Evolutionary conservation across 2,113 vertebrate species (phyloP).

Genomic region (Cardinalis cardinalis): DNA sequence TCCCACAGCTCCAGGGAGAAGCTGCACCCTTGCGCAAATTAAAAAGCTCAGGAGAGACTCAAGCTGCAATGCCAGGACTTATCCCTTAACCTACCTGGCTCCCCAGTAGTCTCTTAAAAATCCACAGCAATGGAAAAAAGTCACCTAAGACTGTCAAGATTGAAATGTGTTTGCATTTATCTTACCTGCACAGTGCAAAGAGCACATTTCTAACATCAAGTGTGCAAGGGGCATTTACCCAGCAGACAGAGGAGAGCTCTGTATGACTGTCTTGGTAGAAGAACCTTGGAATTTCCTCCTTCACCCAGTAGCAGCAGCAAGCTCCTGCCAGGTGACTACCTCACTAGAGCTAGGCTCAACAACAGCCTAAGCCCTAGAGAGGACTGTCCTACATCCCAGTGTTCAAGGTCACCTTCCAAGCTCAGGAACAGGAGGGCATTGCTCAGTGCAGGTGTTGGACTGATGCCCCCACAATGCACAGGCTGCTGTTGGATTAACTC

Average conservation of each 20-base stretch:
- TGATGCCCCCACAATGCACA: not conserved
- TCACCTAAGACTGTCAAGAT: not conserved
- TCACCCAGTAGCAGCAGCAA: too few relatives aligned
- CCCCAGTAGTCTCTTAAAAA: not conserved
- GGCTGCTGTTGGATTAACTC: not conserved
- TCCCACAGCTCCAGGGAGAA: not conserved
- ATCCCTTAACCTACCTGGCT: not conserved
- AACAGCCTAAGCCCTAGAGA: not conserved
- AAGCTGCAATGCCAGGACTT: not conserved
- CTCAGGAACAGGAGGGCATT: not conserved
- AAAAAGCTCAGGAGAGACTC: not conserved
- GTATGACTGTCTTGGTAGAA: not conserved
- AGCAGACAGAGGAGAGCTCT: not conserved
- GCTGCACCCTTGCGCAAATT: not conserved
- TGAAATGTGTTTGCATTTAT: slow-evolving; percentile 19
- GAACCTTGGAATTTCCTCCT: not conserved
- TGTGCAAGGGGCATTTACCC: not conserved
- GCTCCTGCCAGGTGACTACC: not conserved
- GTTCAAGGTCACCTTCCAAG: not conserved
- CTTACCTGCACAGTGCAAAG: not conserved
- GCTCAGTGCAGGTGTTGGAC: not conserved
- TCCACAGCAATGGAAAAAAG: not conserved
- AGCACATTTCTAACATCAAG: not conserved
- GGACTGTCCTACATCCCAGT: not conserved
- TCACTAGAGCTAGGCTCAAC: not conserved